phyloP scores from a whole-genome alignment of 1,140 invertebrate genomes.

The Scaptomyza graminum region DNA sequence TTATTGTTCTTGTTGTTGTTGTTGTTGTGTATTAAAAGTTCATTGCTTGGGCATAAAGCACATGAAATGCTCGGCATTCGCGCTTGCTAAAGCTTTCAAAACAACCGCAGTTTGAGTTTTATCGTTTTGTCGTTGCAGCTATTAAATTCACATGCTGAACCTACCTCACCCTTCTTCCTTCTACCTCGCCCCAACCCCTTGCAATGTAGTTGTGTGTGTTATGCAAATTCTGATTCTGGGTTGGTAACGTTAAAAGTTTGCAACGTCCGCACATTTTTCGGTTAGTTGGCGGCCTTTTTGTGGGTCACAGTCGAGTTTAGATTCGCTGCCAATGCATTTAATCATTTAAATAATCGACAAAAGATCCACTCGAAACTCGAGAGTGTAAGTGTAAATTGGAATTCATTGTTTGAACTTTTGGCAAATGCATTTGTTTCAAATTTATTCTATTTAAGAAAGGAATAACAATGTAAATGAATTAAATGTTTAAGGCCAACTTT shows the following conservation, averaged over 20 bases:
- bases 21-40: constrained; percentile 79
- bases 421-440: not conserved
- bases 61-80: constrained; percentile 72
- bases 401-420: constrained; percentile 8
- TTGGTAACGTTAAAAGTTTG: constrained; percentile 75
- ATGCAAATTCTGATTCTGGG: constrained; percentile 71
- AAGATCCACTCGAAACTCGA: constrained; percentile 11
- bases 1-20: constrained; percentile 48
- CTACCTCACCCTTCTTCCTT: not conserved
- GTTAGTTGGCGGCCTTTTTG: constrained; percentile 40
- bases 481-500: constrained; percentile 23
- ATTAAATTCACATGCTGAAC: constrained; percentile 66
- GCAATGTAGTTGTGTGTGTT: constrained; percentile 51
- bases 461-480: not conserved
- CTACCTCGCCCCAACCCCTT: not conserved
- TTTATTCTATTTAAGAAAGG: not conserved
- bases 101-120: constrained; percentile 78
- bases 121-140: constrained; percentile 76
- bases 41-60: constrained; percentile 81
- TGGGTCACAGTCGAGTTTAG: constrained; percentile 39
- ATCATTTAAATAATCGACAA: constrained; percentile 57
- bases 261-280: constrained; percentile 69
- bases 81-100: constrained; percentile 54
- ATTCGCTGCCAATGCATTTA: constrained; percentile 68
- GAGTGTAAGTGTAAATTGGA: constrained; percentile 16